Conservation (phyloP, 2,797 vertebrate species). For the Echiichthys vipera region DNA sequence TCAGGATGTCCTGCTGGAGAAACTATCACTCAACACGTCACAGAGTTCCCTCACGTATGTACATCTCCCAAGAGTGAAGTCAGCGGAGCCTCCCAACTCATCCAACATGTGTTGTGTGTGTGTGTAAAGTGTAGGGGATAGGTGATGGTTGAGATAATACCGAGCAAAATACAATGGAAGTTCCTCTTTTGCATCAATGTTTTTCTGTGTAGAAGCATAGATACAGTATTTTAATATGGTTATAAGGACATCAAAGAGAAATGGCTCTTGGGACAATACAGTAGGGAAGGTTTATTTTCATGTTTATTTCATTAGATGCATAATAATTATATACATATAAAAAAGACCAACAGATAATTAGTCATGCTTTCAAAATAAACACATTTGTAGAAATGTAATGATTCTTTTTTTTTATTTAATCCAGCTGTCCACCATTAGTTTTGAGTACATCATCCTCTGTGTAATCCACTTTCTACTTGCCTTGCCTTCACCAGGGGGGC, state of each 20-base stretch:
- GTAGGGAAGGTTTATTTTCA: not conserved
- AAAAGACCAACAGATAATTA: not conserved
- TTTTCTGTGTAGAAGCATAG: not conserved
- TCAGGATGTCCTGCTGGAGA: slow-evolving; percentile 26
- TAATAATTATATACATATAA: not conserved
- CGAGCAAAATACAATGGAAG: slow-evolving; percentile 15
- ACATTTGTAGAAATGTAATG: not conserved
- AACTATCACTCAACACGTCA: slow-evolving; percentile 43
- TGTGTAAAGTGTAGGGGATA: slow-evolving; percentile 20
- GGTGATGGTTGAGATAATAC: slow-evolving; percentile 33
- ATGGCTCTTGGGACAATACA: not conserved
- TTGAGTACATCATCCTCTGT: slow-evolving; percentile 5
- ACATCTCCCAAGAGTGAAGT: slow-evolving; percentile 9
- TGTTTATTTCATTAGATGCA: too few relatives aligned
- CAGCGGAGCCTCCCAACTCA: slow-evolving; percentile 12
- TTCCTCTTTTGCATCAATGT: not conserved
- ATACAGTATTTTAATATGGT: not conserved
- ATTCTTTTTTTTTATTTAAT: slow-evolving; percentile 2
- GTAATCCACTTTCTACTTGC: slow-evolving; percentile 74
- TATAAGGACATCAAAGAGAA: not conserved
- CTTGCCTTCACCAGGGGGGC: slow-evolving; percentile 62
- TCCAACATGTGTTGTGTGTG: slow-evolving; percentile 12
- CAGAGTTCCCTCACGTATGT: slow-evolving; percentile 41
- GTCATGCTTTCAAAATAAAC: not conserved
- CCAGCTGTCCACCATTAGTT: slow-evolving; percentile 5